These are phyloP conservation scores for Parnassius mnemosyne DNA, from an alignment of 2,888 invertebrate species.

Conservation along the genomic window DNA sequence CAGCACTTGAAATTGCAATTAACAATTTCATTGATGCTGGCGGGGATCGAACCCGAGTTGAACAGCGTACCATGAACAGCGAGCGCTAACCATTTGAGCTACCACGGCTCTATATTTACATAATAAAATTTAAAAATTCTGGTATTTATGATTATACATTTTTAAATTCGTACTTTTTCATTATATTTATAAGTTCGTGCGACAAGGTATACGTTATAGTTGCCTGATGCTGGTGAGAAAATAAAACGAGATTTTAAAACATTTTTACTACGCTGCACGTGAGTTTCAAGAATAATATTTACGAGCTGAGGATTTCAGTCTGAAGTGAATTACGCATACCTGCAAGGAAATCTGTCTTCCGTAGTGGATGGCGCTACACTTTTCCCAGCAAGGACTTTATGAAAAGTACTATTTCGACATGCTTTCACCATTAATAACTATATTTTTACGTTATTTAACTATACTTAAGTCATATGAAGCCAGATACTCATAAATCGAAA, in stretches of 20 bases:
- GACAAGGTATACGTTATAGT: not conserved
- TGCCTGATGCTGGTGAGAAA: not conserved
- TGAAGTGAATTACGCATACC: conserved; percentile 15
- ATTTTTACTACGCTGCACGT: conserved; percentile 1
- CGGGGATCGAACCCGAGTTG: too few species aligned
- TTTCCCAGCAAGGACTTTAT: not conserved
- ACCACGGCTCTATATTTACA: too few species aligned
- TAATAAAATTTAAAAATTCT: too few species aligned
- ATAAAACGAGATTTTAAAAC: not conserved
- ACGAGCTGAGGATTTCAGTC: conserved; percentile 9
- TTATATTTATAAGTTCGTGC: not conserved
- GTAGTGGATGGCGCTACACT: not conserved
- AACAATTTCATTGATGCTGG: too few species aligned
- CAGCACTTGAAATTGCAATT: too few species aligned
- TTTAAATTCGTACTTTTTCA: not conserved
- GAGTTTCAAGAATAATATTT: conserved; percentile 8
- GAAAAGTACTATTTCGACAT: too few species aligned
- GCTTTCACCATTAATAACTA: too few species aligned
- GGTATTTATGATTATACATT: not conserved
- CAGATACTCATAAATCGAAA: too few species aligned
- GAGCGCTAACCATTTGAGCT: too few species aligned
- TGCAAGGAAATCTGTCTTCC: conserved; percentile 10
- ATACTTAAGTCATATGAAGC: too few species aligned
- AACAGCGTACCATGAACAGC: too few species aligned
- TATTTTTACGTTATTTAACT: too few species aligned